Percentiles rank a stretch among this genome's conserved stretches.
phyloP scores from a whole-genome alignment of 2,113 vertebrate genomes.

The Blennius ocellaris region DNA sequence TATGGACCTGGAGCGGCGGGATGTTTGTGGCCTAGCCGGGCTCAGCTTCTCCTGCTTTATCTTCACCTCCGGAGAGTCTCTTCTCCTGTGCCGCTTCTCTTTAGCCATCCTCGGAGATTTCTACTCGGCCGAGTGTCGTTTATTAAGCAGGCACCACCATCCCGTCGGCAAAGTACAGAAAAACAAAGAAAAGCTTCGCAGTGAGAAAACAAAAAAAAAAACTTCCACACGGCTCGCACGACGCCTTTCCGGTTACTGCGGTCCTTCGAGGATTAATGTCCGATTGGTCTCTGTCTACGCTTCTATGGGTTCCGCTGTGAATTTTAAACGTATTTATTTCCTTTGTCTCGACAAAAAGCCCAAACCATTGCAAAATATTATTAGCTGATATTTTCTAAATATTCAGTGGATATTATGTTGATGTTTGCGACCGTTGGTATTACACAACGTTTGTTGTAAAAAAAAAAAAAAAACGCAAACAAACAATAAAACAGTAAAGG shows the following conservation, averaged over 20 bases:
- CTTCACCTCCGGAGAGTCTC: slow-evolving; percentile 76
- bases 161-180: no score
- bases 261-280: slow-evolving; percentile 19
- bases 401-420: no score
- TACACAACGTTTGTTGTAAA: no score
- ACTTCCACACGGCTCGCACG: slow-evolving; percentile 31
- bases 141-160: no score
- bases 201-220: slow-evolving; percentile 51
- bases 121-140: no score
- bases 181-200: slow-evolving; percentile 14
- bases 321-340: background rate
- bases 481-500: no score
- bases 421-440: no score
- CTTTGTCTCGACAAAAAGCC: background rate
- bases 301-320: slow-evolving; percentile 38
- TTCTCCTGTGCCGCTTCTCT: slow-evolving; percentile 75
- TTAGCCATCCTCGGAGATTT: slow-evolving; percentile 72
- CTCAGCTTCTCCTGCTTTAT: slow-evolving; percentile 82
- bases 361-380: no score
- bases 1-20: slow-evolving; percentile 79
- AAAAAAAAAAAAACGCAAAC: no score
- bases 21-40: slow-evolving; percentile 78
- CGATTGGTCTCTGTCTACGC: rapidly evolving
- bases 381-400: no score
- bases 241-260: slow-evolving; percentile 62